These are phyloP conservation scores for Silurus aristotelis DNA, from an alignment of 2,797 vertebrate genomes.

Conservation along the genomic window DNA sequence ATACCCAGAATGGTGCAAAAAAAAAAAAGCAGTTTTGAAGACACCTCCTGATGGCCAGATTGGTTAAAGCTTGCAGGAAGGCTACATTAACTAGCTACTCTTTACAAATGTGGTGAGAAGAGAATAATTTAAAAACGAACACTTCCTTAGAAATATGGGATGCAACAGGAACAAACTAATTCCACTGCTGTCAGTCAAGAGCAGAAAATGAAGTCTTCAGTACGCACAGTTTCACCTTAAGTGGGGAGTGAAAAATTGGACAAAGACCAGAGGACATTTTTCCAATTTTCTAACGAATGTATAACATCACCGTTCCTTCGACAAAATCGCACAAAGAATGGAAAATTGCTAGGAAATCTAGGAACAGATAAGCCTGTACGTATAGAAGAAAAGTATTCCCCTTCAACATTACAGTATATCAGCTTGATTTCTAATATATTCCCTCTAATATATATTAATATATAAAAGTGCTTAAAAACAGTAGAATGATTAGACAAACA, in stretches of 20 bases:
- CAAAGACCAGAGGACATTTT: background rate
- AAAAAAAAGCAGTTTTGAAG: background rate
- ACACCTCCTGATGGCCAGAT: background rate
- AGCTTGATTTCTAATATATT: background rate
- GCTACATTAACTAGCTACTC: background rate
- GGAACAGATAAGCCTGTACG: constrained; percentile 9
- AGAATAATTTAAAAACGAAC: background rate
- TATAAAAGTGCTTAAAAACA: background rate
- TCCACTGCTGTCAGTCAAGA: background rate
- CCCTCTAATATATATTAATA: too few relatives aligned
- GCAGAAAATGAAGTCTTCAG: background rate
- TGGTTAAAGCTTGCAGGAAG: background rate
- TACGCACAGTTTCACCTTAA: background rate
- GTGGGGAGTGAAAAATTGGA: background rate
- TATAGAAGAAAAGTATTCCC: background rate
- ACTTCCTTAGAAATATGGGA: background rate
- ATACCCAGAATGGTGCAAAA: background rate
- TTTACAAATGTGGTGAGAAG: background rate
- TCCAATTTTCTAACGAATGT: background rate
- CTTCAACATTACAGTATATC: background rate
- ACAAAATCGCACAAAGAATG: background rate
- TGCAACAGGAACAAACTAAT: background rate
- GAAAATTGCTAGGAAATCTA: background rate
- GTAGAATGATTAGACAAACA: background rate
- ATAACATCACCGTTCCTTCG: background rate